These are phyloP conservation scores for Ochropacha duplaris DNA, from an alignment of 2,888 invertebrate species.

Conservation along the genomic window DNA sequence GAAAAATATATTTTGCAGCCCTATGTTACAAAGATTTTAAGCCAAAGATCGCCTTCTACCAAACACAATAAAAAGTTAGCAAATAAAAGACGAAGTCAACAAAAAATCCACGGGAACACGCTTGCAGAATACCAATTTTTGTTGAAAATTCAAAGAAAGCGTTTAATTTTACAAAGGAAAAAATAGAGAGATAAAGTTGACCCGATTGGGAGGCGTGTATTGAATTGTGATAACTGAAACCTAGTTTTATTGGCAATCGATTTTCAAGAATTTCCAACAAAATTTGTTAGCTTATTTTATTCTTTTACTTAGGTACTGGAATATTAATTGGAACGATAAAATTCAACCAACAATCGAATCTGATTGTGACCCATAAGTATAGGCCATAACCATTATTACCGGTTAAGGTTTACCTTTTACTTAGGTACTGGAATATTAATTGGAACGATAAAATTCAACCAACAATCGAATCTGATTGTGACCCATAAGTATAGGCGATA, in stretches of 20 bases:
- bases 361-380: too few relatives aligned
- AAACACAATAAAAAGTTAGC: constrained; percentile 40
- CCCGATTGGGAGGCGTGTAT: constrained; percentile 39
- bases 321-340: too few relatives aligned
- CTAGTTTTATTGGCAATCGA: neutral
- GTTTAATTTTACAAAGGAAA: constrained; percentile 56
- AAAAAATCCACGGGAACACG: constrained; percentile 38
- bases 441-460: too few relatives aligned
- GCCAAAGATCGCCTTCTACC: constrained; percentile 19
- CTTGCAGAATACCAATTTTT: constrained; percentile 51
- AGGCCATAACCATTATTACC: too few relatives aligned
- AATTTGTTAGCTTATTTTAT: too few relatives aligned
- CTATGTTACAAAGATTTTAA: constrained; percentile 21
- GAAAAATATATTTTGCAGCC: neutral
- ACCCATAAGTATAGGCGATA: too few relatives aligned
- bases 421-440: too few relatives aligned
- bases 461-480: too few relatives aligned
- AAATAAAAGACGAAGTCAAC: constrained; percentile 47
- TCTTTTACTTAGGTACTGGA: too few relatives aligned
- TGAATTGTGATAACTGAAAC: constrained; percentile 42
- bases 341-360: too few relatives aligned
- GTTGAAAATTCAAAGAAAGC: constrained; percentile 49
- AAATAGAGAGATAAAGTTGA: constrained; percentile 45
- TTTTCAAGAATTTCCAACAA: neutral
- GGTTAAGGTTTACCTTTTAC: too few relatives aligned